phyloP scores from a whole-genome alignment of 2,888 invertebrate genomes.

The Bombylius discolor region DNA sequence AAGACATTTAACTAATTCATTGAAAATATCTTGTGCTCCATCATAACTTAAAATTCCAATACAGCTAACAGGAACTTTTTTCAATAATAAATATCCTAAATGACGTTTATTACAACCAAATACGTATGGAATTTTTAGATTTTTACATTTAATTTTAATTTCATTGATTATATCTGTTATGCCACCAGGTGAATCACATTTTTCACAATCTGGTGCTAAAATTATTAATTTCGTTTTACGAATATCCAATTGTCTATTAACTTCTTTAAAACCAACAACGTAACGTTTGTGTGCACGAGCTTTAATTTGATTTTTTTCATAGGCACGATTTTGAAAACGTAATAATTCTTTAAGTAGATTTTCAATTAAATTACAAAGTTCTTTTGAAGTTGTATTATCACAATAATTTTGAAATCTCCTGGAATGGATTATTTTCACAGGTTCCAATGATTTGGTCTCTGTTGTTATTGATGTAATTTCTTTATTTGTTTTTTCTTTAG shows the following conservation, averaged over 20 bases:
- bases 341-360: conserved; percentile 42
- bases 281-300: conserved; percentile 43
- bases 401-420: conserved; percentile 39
- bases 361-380: conserved; percentile 39
- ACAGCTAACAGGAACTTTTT: conserved; percentile 47
- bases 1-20: conserved; percentile 20
- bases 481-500: background rate
- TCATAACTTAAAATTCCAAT: conserved; percentile 49
- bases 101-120: conserved; percentile 45
- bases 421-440: conserved; percentile 19
- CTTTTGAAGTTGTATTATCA: conserved; percentile 44
- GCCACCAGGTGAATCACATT: conserved; percentile 31
- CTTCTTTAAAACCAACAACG: conserved; percentile 49
- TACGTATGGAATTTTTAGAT: conserved; percentile 42
- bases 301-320: conserved; percentile 45
- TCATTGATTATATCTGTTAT: conserved; percentile 42
- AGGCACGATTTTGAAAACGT: conserved; percentile 47
- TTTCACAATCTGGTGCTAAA: conserved; percentile 51
- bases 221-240: conserved; percentile 46
- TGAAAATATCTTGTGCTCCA: conserved; percentile 41
- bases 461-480: background rate
- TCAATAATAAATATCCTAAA: conserved; percentile 43
- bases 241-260: conserved; percentile 42
- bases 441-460: too few relatives aligned
- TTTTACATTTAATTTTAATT: conserved; percentile 39